Evolutionary conservation across 2,113 vertebrate genomes (phyloP).

Genomic region (Peromyscus maniculatus): DNA sequence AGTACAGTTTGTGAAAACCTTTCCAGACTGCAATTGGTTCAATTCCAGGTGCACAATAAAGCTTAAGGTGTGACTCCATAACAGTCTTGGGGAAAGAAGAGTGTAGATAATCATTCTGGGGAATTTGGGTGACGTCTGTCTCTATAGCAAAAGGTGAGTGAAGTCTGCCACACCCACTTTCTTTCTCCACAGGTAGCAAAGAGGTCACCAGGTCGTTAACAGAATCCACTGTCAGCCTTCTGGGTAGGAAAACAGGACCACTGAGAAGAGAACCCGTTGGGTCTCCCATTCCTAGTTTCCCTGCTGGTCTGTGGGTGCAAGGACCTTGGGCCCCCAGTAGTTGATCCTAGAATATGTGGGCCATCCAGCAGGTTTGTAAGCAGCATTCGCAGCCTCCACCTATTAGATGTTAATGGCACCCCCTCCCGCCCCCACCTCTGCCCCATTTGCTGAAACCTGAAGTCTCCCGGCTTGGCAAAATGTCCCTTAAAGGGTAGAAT

Average conservation of each 20-base stretch:
- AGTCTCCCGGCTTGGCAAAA: not conserved
- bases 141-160: not conserved
- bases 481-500: not conserved
- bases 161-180: not conserved
- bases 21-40: not conserved
- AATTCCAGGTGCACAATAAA: not conserved
- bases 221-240: not conserved
- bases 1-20: not conserved
- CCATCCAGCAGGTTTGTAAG: not conserved
- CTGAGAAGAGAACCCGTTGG: not conserved
- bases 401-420: not conserved
- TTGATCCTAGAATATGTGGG: not conserved
- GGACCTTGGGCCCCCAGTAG: not conserved
- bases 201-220: not conserved
- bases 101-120: not conserved
- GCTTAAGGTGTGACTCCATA: not conserved
- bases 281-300: not conserved
- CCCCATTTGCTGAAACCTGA: not conserved
- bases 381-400: not conserved
- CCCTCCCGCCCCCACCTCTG: rapidly evolving
- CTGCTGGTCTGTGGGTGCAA: not conserved
- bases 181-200: not conserved
- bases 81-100: not conserved
- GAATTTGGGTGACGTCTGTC: not conserved
- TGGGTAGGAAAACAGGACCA: not conserved